Conservation (phyloP, 2,113 vertebrate species). For the Axis porcinus region DNA sequence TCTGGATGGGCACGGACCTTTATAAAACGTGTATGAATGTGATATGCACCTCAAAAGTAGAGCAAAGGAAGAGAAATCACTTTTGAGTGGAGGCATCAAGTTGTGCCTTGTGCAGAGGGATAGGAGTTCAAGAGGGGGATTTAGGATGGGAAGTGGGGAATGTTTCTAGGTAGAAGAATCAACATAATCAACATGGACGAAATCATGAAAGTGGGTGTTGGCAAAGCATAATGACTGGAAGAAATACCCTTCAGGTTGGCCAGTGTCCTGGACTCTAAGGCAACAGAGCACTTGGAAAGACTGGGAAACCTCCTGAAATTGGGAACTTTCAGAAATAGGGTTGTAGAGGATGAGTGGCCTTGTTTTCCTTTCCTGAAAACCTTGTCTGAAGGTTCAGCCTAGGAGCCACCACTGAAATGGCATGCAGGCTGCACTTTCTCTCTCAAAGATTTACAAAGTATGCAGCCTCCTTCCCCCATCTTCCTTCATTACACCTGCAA, state of each 20-base stretch:
- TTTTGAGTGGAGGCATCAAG: not conserved
- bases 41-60: not conserved
- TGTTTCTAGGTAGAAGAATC: not conserved
- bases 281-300: not conserved
- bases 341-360: not conserved
- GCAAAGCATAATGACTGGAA: not conserved
- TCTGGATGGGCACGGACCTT: conserved; percentile 22
- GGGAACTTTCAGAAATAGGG: not conserved
- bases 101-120: not conserved
- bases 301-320: not conserved
- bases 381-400: not conserved
- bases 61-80: conserved; percentile 3
- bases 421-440: not conserved
- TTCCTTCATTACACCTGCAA: not conserved
- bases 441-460: not conserved
- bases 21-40: conserved; percentile 20
- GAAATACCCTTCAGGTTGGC: not conserved
- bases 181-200: not conserved
- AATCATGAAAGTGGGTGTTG: not conserved
- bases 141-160: not conserved
- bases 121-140: not conserved
- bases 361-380: not conserved
- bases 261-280: not conserved
- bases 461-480: fast-evolving
- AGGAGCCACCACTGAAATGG: not conserved